Conservation (phyloP, 2,797 vertebrate genomes). For the Peromyscus eremicus region DNA sequence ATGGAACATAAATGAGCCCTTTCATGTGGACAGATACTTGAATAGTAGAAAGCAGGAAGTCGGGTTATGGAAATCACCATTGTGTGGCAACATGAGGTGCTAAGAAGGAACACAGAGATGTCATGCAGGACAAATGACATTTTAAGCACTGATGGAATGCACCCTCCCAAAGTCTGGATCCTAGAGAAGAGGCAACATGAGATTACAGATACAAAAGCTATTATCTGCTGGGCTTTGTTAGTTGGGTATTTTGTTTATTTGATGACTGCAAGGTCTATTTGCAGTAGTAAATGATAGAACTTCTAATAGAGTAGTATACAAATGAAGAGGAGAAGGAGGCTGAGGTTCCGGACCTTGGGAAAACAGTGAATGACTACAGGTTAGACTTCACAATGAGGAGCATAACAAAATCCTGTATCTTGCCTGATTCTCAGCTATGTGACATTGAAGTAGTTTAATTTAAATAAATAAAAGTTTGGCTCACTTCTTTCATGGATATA, state of each 20-base stretch:
- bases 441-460: neutral
- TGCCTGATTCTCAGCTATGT: neutral
- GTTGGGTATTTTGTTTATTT: neutral
- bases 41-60: neutral
- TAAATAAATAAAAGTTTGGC: neutral
- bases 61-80: neutral
- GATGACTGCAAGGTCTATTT: neutral
- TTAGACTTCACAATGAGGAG: neutral
- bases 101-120: neutral
- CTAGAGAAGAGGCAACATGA: neutral
- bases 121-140: neutral
- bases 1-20: neutral
- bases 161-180: neutral
- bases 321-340: neutral
- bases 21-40: neutral
- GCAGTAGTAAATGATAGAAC: neutral
- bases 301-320: neutral
- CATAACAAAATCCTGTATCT: neutral
- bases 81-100: neutral
- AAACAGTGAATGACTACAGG: neutral
- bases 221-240: fast-evolving
- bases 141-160: neutral
- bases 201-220: neutral
- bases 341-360: neutral
- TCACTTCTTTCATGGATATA: neutral